Percentiles rank a stretch among this genome's conserved stretches.
Evolutionary conservation across 2,797 vertebrate genomes (phyloP).

Genomic region (Balearica regulorum): DNA sequence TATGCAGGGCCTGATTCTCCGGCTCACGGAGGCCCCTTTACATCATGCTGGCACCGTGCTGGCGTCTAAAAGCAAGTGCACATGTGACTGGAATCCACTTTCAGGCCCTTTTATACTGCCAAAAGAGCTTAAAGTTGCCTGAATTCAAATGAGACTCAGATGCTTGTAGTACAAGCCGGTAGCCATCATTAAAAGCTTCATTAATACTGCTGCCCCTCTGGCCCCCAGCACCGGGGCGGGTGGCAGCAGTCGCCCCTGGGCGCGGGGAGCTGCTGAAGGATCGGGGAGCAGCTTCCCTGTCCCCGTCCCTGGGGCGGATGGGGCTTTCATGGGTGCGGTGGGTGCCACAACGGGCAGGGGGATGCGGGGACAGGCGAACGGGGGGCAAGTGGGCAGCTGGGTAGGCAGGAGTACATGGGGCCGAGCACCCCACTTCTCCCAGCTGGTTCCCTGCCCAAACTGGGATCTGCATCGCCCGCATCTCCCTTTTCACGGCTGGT

Average conservation of each 20-base stretch:
- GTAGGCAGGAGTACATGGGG: neutral
- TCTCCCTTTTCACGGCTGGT: neutral
- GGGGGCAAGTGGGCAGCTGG: rapidly evolving
- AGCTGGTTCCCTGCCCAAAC: neutral
- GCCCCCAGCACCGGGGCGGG: neutral
- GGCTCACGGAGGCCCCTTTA: conserved; percentile 55
- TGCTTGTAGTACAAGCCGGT: conserved; percentile 26
- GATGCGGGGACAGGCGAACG: rapidly evolving
- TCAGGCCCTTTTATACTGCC: conserved; percentile 64
- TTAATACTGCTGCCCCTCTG: neutral
- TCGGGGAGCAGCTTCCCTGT: neutral
- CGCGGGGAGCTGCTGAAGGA: rapidly evolving
- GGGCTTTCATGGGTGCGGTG: neutral
- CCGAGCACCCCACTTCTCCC: neutral
- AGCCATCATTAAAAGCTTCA: conserved; percentile 7
- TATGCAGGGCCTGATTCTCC: conserved; percentile 66
- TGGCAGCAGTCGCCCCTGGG: neutral
- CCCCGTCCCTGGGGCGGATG: rapidly evolving
- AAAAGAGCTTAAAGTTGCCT: conserved; percentile 67
- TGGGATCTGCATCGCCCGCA: rapidly evolving
- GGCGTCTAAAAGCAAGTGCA: conserved; percentile 54
- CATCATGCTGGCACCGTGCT: conserved; percentile 55
- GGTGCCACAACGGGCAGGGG: neutral
- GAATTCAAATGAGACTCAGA: conserved; percentile 64
- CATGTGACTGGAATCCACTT: conserved; percentile 68